Evolutionary conservation across 1,140 invertebrate species (phyloP), one percentile per base, ranked within the genome.

Genomic region (Bilobella aurantiaca): DNA sequence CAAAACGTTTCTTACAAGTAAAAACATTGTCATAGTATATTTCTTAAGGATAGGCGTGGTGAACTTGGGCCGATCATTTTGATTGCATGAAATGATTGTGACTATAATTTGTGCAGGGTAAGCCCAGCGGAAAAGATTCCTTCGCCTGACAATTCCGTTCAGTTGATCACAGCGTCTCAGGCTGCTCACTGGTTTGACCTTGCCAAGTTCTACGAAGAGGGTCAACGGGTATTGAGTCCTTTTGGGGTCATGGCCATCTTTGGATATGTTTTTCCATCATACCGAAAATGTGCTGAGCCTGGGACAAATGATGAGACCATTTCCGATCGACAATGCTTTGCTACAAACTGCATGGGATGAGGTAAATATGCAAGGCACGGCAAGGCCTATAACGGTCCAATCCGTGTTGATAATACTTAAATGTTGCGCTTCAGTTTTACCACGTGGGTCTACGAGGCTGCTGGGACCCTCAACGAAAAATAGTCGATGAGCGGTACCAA

Each of bases 101-200:
- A n/a, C n/a, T n/a, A n/a, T n/a, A n/a, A n/a, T n/a, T n/a, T n/a
- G 2, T 63, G 60, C 42, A 73, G 70, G 25, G 68, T 63, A 2
- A 42, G 25, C 16, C 58, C 59, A 59, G 47, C 63, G 3, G 75
- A 78, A 14, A 72, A 73, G 27, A 53, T 72, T 21, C 79, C 78
- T 21, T 78, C 80, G 63, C 64, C 73, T 14, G 67, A 75, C 47
- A 37, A 29, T 8, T 76, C 75, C 32, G 76, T 77, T 14, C 77
- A 81, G 32, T 63, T 82, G 53, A 66, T 66, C 21, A 32, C 59
- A 3, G 65, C 60, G 3, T 23, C 32, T 1, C 64, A 64, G n/a
- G 66, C 78, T n/a, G 72, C 77, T 61, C 81, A 82, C 63, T 82
- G 81, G 81, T 77, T 82, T 69, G 75, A 81, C 67, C 57, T 76